A percentile compares a stretch with the other conserved stretches of the same genome.
Conservation (phyloP, 2,113 vertebrate species). For the Cololabis saira region DNA sequence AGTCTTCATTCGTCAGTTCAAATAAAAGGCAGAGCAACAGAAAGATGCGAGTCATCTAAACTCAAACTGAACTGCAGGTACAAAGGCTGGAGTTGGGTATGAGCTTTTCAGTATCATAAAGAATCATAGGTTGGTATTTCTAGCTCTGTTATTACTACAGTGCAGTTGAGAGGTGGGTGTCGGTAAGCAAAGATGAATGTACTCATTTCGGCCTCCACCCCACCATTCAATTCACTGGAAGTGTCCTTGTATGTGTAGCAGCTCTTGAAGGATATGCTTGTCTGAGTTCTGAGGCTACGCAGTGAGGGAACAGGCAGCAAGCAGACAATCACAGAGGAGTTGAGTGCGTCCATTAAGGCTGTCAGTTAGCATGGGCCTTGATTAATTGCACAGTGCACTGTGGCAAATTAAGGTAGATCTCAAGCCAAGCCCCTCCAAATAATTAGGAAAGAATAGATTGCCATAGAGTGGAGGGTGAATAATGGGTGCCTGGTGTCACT, state of each 20-base stretch:
- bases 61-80: neutral
- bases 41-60: constrained; percentile 13
- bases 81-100: neutral
- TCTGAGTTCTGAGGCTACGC: constrained; percentile 54
- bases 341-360: constrained; percentile 74
- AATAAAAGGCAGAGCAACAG: constrained; percentile 14
- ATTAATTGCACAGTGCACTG: constrained; percentile 75
- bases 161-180: constrained; percentile 46
- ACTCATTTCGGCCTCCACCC: constrained; percentile 56
- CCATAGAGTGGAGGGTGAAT: constrained; percentile 53
- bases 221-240: constrained; percentile 54
- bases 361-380: constrained; percentile 72
- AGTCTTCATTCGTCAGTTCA: constrained; percentile 13
- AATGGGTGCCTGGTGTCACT: constrained; percentile 31
- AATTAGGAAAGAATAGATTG: constrained; percentile 79
- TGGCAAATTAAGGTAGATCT: constrained; percentile 76
- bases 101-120: constrained; percentile 29
- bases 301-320: constrained; percentile 61
- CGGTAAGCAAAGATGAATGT: constrained; percentile 58
- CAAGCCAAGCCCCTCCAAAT: constrained; percentile 58
- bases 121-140: constrained; percentile 52
- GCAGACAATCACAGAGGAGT: constrained; percentile 70
- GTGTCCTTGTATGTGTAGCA: constrained; percentile 56
- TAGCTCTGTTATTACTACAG: constrained; percentile 36
- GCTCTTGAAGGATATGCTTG: constrained; percentile 68